A percentile compares a stretch with the other conserved stretches of the same genome.
Evolutionary conservation across 2,888 invertebrate genomes (phyloP).

Genomic region (Mythimna pallens): DNA sequence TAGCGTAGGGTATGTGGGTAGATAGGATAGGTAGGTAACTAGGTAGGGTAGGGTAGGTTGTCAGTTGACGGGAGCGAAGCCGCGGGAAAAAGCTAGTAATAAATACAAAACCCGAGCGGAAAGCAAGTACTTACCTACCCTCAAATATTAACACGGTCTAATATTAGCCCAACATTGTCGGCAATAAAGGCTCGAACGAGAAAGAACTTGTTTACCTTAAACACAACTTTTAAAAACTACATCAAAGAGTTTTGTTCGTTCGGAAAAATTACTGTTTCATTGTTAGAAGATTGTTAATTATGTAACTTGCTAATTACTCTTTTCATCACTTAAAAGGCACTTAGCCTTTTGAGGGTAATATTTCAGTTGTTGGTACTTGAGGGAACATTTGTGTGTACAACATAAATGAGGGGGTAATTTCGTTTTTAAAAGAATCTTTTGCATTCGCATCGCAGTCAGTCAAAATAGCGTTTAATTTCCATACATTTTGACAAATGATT

Average conservation of each 20-base stretch:
- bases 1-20: neutral
- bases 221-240: constrained; percentile 29
- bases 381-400: neutral
- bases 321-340: constrained; percentile 13
- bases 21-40: no score
- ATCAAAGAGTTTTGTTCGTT: constrained; percentile 26
- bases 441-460: no score
- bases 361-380: neutral
- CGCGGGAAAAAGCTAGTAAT: no score
- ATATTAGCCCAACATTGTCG: constrained; percentile 10
- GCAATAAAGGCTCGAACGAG: constrained; percentile 4
- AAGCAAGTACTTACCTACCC: neutral
- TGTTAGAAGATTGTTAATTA: constrained; percentile 33
- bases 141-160: neutral
- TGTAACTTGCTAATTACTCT: constrained; percentile 36
- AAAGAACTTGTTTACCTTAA: neutral
- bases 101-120: neutral
- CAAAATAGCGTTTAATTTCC: no score
- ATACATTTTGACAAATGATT: no score
- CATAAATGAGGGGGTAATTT: neutral
- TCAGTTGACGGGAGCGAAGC: no score
- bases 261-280: constrained; percentile 25
- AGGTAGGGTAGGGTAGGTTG: no score
- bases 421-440: neutral
- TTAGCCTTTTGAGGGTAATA: neutral